Evolutionary conservation across 2,888 invertebrate species (phyloP).

Genomic region (Molanna angustata): DNA sequence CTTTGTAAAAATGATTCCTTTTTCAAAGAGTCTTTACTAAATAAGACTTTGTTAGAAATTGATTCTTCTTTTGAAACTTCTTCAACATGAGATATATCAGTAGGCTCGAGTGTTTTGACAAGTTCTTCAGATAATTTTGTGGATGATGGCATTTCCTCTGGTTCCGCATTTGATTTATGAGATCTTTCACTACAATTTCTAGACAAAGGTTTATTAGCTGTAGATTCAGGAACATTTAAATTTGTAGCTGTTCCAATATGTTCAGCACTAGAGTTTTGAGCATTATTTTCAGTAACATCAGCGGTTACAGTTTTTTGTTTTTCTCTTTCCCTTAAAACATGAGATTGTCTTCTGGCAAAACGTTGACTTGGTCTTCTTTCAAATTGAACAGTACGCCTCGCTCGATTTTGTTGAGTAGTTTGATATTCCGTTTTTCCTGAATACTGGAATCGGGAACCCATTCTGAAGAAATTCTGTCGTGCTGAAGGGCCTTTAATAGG

Average conservation of each 20-base stretch:
- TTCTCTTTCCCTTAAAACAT: slow-evolving; percentile 78
- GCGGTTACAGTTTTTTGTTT: slow-evolving; percentile 47
- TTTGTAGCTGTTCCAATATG: slow-evolving; percentile 37
- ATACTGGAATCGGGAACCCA: slow-evolving; percentile 94
- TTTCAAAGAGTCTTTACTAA: slow-evolving; percentile 41
- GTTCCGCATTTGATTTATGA: slow-evolving; percentile 41
- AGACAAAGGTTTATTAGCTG: slow-evolving; percentile 37
- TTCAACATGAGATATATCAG: slow-evolving; percentile 41
- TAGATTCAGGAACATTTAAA: slow-evolving; percentile 37
- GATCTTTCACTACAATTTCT: slow-evolving; percentile 58
- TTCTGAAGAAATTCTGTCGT: slow-evolving; percentile 94
- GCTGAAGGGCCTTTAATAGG: slow-evolving; percentile 86
- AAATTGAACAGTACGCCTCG: slow-evolving; percentile 91
- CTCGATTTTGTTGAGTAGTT: slow-evolving; percentile 86
- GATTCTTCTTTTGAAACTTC: slow-evolving; percentile 51
- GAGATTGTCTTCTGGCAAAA: slow-evolving; percentile 90
- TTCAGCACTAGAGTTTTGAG: slow-evolving; percentile 41
- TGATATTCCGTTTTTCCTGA: slow-evolving; percentile 98
- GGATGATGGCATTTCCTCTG: neutral
- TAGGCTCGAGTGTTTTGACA: slow-evolving; percentile 31
- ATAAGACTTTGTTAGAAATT: slow-evolving; percentile 50
- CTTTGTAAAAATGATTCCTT: slow-evolving; percentile 28
- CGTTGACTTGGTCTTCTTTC: slow-evolving; percentile 96
- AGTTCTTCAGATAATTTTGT: slow-evolving; percentile 47
- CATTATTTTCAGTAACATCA: slow-evolving; percentile 39